These are phyloP conservation scores for Muscidifurax raptorellus DNA, from an alignment of 1,140 invertebrate species.

Conservation along the genomic window DNA sequence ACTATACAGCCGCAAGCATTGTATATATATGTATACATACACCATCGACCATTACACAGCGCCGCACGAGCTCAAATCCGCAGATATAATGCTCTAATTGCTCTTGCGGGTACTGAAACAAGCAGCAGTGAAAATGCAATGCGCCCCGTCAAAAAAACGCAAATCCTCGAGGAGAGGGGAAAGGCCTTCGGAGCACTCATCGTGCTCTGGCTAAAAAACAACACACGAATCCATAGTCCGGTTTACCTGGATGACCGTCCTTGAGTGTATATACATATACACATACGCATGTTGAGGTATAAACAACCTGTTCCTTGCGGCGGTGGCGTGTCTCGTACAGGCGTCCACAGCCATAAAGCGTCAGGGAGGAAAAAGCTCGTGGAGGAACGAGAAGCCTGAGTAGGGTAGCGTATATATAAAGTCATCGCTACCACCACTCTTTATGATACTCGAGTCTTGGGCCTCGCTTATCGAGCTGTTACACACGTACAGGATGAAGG, in stretches of 20 bases:
- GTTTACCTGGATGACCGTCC: conserved; percentile 34
- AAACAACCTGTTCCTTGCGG: conserved; percentile 34
- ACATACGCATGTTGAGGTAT: neutral
- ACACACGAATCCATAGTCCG: neutral
- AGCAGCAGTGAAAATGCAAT: no score
- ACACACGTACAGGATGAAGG: conserved; percentile 11
- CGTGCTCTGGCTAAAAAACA: neutral
- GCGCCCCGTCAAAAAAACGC: no score
- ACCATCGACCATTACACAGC: no score
- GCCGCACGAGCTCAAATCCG: no score
- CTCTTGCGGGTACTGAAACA: no score
- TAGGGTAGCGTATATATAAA: conserved; percentile 45
- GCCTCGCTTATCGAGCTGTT: neutral
- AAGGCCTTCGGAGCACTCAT: neutral
- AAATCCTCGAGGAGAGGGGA: neutral
- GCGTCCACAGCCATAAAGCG: no score
- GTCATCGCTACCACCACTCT: neutral
- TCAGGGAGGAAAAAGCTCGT: conserved; percentile 11
- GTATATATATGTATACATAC: no score
- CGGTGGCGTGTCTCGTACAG: neutral
- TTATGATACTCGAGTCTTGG: conserved; percentile 34
- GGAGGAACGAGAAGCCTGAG: neutral
- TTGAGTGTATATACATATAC: neutral
- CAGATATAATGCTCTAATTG: no score
- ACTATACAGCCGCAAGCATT: no score